These are phyloP conservation scores for Eutrigla gurnardus DNA, from an alignment of 2,797 vertebrate species.

Conservation along the genomic window DNA sequence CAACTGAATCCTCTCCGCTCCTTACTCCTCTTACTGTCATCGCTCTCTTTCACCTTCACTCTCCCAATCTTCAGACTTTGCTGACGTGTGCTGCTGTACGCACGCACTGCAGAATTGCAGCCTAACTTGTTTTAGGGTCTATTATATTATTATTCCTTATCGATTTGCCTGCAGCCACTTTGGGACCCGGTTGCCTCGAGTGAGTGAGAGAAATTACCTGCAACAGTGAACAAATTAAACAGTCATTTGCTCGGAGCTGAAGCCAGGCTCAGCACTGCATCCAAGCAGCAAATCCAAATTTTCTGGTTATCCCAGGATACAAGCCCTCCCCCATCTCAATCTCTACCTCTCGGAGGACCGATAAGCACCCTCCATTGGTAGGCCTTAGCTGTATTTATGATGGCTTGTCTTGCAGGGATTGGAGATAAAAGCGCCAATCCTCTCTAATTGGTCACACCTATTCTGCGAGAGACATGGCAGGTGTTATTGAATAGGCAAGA, in stretches of 20 bases:
- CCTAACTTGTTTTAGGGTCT: slow-evolving; percentile 41
- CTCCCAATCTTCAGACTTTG: slow-evolving; percentile 4
- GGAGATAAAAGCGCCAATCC: slow-evolving; percentile 65
- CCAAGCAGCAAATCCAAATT: slow-evolving; percentile 77
- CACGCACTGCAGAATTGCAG: slow-evolving; percentile 3
- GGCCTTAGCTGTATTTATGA: slow-evolving; percentile 55
- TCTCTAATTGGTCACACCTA: slow-evolving; percentile 71
- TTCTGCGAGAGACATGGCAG: slow-evolving; percentile 44
- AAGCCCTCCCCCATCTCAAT: neutral
- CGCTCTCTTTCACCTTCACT: neutral
- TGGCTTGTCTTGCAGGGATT: slow-evolving; percentile 53
- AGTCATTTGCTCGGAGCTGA: slow-evolving; percentile 70
- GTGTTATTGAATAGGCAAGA: slow-evolving; percentile 51
- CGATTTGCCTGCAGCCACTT: slow-evolving; percentile 71
- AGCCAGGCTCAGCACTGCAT: slow-evolving; percentile 60
- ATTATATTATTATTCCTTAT: slow-evolving; percentile 70
- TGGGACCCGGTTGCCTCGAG: slow-evolving; percentile 50
- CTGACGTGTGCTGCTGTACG: neutral
- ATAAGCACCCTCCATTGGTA: slow-evolving; percentile 53
- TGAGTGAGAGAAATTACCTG: slow-evolving; percentile 77
- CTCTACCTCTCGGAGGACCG: slow-evolving; percentile 29
- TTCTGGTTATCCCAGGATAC: slow-evolving; percentile 50
- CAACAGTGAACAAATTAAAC: slow-evolving; percentile 80
- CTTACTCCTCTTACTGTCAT: slow-evolving; percentile 1
- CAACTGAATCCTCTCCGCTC: neutral